Conservation (phyloP, 2,888 invertebrate species). For the Reticulitermes lucifugus region DNA sequence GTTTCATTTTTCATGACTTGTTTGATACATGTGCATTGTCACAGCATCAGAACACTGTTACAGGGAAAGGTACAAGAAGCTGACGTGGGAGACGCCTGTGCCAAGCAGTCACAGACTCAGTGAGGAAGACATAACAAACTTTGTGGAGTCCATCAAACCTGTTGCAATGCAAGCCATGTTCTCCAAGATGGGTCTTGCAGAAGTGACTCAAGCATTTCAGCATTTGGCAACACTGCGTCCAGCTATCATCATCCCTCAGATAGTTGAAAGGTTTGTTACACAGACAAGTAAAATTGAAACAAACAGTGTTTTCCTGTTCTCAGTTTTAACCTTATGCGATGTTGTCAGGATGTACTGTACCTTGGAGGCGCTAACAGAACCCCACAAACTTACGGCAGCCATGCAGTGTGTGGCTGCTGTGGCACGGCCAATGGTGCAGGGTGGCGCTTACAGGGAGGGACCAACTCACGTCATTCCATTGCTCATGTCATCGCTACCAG, state of each 20-base stretch:
- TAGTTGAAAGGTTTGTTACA: constrained; percentile 76
- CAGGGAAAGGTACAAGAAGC: constrained; percentile 74
- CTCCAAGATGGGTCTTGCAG: constrained; percentile 74
- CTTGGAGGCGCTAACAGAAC: constrained; percentile 88
- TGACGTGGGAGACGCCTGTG: constrained; percentile 76
- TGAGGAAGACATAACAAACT: constrained; percentile 83
- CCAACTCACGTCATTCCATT: constrained; percentile 85
- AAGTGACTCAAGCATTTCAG: constrained; percentile 76
- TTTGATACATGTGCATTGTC: neutral
- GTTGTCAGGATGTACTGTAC: constrained; percentile 74
- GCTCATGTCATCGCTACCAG: constrained; percentile 83
- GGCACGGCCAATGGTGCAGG: constrained; percentile 72
- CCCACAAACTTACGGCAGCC: constrained; percentile 82
- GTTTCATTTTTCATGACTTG: neutral
- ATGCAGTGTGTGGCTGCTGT: constrained; percentile 78
- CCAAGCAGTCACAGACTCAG: constrained; percentile 78
- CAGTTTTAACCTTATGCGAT: neutral
- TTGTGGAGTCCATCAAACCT: constrained; percentile 81
- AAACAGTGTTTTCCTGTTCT: constrained; percentile 17
- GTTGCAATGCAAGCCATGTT: constrained; percentile 84
- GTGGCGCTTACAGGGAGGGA: constrained; percentile 76
- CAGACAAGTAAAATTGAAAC: neutral
- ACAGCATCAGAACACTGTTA: constrained; percentile 50
- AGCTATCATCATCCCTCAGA: constrained; percentile 82
- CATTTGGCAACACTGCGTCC: constrained; percentile 84